Evolutionary conservation across 1,140 invertebrate genomes (phyloP), one percentile per base, ranked within the genome.

Genomic region (Pinna nobilis): DNA sequence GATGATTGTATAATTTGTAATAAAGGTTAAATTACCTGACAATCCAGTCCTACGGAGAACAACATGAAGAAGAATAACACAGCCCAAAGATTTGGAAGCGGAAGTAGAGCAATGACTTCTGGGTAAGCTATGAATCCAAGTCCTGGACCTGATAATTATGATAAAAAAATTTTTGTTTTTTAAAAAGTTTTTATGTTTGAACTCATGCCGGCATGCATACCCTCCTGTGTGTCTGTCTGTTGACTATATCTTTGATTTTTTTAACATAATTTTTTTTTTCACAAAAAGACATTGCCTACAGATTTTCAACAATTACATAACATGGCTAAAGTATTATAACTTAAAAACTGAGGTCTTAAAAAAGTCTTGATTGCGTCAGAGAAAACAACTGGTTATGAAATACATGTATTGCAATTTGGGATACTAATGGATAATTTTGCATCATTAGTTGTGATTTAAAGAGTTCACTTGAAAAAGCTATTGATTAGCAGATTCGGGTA

Each of bases 51-150:
- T 7, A 98, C 91, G 68, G 96, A 93, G 78, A 97, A 94, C 28
- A 98, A 89, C 98, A 99, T 99, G 72, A 95, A 91, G 86, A 96
- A 96, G 89, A 96, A 96, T 0, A 95, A 89, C 59, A 95, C 88
- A 3, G 94, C 94, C 95, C 95, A 96, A 1, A 95, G 88, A 1
- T 94, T 94, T 1, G 94, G 93, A 5, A 95, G 89, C 0, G 94
- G 94, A 66, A 96, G 87, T 64, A 93, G 91, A 0, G 94, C 92
- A 4, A 96, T 93, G 0, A 95, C 94, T 86, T 95, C 94, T 0
- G 95, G 94, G 84, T 95, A 95, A 2, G 94, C 94, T 71, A 95
- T 94, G 81, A 95, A 96, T 2, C 94, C 94, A 55, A 96, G 86
- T 1, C 94, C 94, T 37, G 94, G 93, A 90, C 94, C 94, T 39